Evolutionary conservation across 2,888 invertebrate species (phyloP), one percentile per base, ranked within the genome.

Genomic region (Sussaba pulchella): DNA sequence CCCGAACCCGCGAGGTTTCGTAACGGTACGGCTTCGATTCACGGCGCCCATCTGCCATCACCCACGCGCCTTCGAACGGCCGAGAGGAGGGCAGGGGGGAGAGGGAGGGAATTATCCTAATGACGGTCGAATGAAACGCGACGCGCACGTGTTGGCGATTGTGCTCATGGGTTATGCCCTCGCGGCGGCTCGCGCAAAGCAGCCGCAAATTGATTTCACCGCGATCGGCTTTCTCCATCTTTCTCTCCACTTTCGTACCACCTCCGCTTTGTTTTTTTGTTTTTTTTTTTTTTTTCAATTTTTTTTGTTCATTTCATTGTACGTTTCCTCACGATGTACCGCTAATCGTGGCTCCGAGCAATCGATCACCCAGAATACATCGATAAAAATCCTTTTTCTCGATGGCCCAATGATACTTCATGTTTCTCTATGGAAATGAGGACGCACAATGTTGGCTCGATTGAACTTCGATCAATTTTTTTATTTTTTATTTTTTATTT

Each of bases 11-110:
- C 57, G 64, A n/a, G n/a, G 82, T 88, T 88, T 88, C 84, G 84
- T 82, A 85, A 85, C 82, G 83, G 83, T 84, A 82, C 82, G 61
- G 17, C 26, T 36, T 26, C 57, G 52, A n/a, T 26, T 5, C 24
- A 24, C 26, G 17, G 14, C 54, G 83, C 84, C 84, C 90, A 90
- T 89, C 90, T 89, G 90, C 90, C 90, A 2, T 5, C 31, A 89
- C 89, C 88, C 89, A 88, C 89, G 86, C 85, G 88, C 89, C 89
- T 87, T 87, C 87, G 89, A 88, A 89, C 89, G 88, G 86, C n/a
- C n/a, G n/a, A n/a, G n/a, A n/a, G n/a, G n/a, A n/a, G n/a, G n/a
- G n/a, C n/a, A n/a, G n/a, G n/a, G n/a, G n/a, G n/a, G n/a, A n/a
- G n/a, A n/a, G n/a, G n/a, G n/a, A n/a, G 31, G 31, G 83, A 88